These are phyloP conservation scores for Microctenopoma lineatum DNA, from an alignment of 2,797 vertebrate species.

Conservation along the genomic window DNA sequence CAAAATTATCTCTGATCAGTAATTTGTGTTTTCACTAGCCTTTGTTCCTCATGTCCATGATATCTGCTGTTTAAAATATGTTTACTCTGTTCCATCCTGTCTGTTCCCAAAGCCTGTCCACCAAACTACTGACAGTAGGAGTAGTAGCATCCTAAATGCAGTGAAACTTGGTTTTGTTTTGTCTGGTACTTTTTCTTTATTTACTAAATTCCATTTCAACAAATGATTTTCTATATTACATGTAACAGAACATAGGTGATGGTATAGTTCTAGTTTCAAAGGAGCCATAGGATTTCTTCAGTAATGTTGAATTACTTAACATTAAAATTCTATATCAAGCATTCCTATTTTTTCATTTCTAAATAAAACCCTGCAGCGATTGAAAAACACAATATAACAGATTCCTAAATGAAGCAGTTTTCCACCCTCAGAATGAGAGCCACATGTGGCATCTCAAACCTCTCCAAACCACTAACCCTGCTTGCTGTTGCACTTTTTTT, in stretches of 20 bases:
- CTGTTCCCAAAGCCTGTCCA: background rate
- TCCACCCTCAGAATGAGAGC: constrained; percentile 72
- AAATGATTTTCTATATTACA: background rate
- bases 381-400: constrained; percentile 50
- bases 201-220: background rate
- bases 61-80: background rate
- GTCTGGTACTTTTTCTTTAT: background rate
- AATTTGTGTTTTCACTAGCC: background rate
- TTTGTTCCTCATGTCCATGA: background rate
- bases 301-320: background rate
- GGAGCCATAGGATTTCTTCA: constrained; percentile 15
- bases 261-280: background rate
- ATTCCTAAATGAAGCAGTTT: constrained; percentile 61
- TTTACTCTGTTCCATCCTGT: background rate
- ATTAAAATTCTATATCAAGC: constrained; percentile 18
- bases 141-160: background rate
- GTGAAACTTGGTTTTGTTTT: too few species aligned
- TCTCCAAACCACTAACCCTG: constrained; percentile 62
- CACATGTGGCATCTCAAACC: constrained; percentile 69
- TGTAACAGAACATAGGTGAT: background rate
- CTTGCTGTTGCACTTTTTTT: constrained; percentile 21
- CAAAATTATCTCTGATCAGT: constrained; percentile 3
- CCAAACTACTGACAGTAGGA: background rate
- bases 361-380: constrained; percentile 47
- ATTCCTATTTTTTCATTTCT: constrained; percentile 41